Conservation (phyloP, 53 echinoderm and acorn worm genomes). For the Zoroaster sp. region DNA sequence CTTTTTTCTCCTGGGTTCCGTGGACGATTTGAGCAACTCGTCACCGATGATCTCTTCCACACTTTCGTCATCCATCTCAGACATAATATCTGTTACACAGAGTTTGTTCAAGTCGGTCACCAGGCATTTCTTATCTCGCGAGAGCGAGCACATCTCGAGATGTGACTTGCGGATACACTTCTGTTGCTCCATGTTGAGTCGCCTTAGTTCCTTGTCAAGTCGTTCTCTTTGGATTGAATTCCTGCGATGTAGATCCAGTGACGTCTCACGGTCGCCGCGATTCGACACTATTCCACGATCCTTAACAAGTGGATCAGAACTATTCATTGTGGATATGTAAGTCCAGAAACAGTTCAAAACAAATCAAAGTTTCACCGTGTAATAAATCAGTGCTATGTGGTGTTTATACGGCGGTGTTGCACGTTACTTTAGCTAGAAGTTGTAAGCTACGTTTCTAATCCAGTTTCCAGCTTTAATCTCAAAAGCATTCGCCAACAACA, state of each 20-base stretch:
- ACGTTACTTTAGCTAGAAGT: no score
- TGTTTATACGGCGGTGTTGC: no score
- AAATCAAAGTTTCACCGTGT: no score
- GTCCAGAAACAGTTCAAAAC: neutral
- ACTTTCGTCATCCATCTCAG: neutral
- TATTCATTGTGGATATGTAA: neutral
- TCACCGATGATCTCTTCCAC: neutral
- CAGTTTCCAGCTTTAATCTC: no score
- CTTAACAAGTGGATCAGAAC: constrained; percentile 2
- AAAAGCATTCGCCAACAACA: no score
- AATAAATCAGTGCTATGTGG: no score
- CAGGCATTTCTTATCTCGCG: constrained; percentile 9
- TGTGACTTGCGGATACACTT: constrained; percentile 22
- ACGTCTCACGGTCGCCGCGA: neutral
- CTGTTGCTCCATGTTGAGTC: constrained; percentile 19
- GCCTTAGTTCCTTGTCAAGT: constrained; percentile 6
- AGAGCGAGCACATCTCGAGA: constrained; percentile 19
- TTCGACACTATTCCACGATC: constrained; percentile 24
- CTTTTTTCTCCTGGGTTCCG: neutral
- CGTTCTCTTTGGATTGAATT: constrained; percentile 28
- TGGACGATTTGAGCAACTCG: neutral
- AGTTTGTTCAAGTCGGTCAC: constrained; percentile 7
- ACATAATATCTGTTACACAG: neutral
- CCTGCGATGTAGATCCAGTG: constrained; percentile 20
- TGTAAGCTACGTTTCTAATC: no score